Evolutionary conservation across 2,113 vertebrate genomes (phyloP).

Genomic region (Oreochromis tanganicae): DNA sequence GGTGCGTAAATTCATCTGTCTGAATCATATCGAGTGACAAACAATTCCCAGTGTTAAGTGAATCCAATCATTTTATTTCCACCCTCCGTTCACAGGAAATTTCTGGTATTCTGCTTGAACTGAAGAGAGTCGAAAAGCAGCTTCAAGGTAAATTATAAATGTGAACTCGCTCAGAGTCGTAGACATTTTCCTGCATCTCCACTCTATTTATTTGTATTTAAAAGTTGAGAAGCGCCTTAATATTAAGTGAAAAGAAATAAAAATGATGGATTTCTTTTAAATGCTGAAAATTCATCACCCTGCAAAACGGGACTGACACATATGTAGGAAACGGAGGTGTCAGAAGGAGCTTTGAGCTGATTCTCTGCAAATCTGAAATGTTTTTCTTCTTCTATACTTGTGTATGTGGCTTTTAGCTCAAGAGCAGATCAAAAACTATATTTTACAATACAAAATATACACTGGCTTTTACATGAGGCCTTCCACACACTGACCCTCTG

Average conservation of each 20-base stretch:
- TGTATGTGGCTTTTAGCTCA: not conserved
- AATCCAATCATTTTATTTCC: not conserved
- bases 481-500: not conserved
- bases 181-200: not conserved
- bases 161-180: not conserved
- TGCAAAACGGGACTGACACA: rapidly evolving
- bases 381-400: rapidly evolving
- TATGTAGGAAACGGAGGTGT: not conserved
- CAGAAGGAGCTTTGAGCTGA: not conserved
- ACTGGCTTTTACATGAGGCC: not conserved
- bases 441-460: not conserved
- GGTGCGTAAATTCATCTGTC: constrained; percentile 60
- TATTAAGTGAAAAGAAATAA: not conserved
- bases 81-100: constrained; percentile 78
- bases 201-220: not conserved
- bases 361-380: not conserved
- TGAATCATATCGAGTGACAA: not conserved
- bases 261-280: not conserved
- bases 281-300: rapidly evolving
- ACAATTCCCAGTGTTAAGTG: not conserved
- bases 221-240: not conserved
- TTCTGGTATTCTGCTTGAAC: constrained; percentile 89
- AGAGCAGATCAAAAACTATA: not conserved
- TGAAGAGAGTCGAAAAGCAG: constrained; percentile 94
- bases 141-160: constrained; percentile 81